Evolutionary conservation across 2,888 invertebrate genomes (phyloP).

Genomic region (Galerucella nymphaeae): DNA sequence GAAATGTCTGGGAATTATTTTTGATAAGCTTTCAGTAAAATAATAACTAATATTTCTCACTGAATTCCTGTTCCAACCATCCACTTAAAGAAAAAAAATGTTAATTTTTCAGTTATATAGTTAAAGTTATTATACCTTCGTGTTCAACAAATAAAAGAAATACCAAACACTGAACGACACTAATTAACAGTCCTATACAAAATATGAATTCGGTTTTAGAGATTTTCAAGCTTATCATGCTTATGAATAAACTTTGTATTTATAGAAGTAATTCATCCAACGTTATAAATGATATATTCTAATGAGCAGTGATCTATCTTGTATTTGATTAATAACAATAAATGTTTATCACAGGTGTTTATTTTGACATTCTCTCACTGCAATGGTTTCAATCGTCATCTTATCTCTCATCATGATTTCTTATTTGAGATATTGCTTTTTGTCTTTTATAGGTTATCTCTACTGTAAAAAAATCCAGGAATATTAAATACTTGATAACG

Average conservation of each 20-base stretch:
- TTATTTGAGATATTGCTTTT: too few species aligned
- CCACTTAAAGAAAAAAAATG: slow-evolving; percentile 52
- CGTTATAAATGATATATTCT: too few species aligned
- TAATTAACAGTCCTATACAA: neutral
- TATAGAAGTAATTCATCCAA: too few species aligned
- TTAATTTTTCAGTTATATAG: neutral
- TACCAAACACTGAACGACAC: neutral
- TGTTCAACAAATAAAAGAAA: neutral
- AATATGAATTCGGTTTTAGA: neutral
- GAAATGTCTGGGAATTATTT: slow-evolving; percentile 43
- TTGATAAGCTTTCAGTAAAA: slow-evolving; percentile 63
- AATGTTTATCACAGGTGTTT: too few species aligned
- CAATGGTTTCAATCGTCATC: too few species aligned
- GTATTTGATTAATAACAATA: too few species aligned
- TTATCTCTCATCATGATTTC: too few species aligned
- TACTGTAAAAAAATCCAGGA: too few species aligned
- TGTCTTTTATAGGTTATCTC: too few species aligned
- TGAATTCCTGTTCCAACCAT: slow-evolving; percentile 80
- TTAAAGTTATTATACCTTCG: neutral
- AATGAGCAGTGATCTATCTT: too few species aligned
- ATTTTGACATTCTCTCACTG: too few species aligned
- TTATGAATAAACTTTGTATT: neutral
- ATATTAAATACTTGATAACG: too few species aligned
- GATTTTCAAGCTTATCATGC: neutral
- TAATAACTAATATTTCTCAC: slow-evolving; percentile 78